phyloP scores from a whole-genome alignment of 2,797 vertebrate species.

The Neostethus bicornis region DNA sequence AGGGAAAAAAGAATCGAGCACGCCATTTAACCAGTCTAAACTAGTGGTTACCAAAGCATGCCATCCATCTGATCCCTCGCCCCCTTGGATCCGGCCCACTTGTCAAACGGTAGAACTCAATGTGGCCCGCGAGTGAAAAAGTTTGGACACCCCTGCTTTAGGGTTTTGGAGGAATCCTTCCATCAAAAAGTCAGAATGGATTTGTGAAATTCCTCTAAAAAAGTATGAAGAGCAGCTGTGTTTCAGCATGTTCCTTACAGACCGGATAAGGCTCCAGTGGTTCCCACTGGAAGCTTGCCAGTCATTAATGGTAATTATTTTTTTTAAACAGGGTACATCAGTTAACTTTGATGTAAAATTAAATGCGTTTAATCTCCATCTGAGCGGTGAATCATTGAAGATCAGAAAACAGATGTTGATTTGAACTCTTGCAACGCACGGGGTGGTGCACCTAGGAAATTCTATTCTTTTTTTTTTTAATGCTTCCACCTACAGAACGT shows the following conservation, averaged over 20 bases:
- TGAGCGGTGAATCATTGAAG: constrained; percentile 2
- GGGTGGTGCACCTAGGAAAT: constrained; percentile 15
- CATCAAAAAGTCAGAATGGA: too few species aligned
- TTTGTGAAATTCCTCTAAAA: too few species aligned
- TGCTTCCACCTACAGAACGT: too few species aligned
- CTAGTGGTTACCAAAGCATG: too few species aligned
- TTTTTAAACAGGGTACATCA: not conserved
- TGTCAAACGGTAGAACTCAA: too few species aligned
- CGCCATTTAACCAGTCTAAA: too few species aligned
- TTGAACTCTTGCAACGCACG: constrained; percentile 12
- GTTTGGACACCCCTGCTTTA: too few species aligned
- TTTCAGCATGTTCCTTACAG: not conserved
- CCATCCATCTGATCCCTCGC: too few species aligned
- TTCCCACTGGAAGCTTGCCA: not conserved
- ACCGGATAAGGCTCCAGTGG: not conserved
- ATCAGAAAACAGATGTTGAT: constrained; percentile 24
- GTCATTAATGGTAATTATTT: constrained; percentile 2
- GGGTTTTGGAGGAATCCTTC: too few species aligned
- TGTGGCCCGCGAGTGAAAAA: too few species aligned
- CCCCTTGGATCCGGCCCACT: too few species aligned
- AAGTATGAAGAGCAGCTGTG: constrained; percentile 7
- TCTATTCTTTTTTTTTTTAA: constrained; percentile 9
- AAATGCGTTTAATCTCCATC: constrained; percentile 7
- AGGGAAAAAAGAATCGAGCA: too few species aligned
- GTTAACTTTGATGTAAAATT: not conserved